Conservation (phyloP, 2,797 vertebrate species). For the Ptychadena robeensis region DNA sequence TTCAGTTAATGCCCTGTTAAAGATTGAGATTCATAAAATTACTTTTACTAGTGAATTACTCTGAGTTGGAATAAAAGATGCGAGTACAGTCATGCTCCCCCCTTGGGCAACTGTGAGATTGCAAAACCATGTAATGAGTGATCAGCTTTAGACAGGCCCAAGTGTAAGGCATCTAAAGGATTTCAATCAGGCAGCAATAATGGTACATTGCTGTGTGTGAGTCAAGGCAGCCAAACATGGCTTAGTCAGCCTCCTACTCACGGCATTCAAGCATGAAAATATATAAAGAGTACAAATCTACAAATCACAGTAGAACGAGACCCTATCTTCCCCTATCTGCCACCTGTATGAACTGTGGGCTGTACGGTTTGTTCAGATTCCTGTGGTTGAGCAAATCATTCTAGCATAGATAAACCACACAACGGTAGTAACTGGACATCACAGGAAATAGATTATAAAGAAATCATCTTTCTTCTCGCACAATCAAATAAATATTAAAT, state of each 20-base stretch:
- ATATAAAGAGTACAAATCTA: not conserved
- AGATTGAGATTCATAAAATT: no score
- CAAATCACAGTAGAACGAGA: not conserved
- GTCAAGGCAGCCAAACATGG: constrained; percentile 23
- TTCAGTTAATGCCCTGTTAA: no score
- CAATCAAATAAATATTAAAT: no score
- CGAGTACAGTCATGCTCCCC: constrained; percentile 62
- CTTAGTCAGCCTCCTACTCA: constrained; percentile 25
- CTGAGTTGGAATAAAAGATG: not conserved
- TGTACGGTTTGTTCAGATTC: not conserved
- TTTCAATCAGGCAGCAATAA: constrained; percentile 32
- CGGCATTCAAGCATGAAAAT: constrained; percentile 23
- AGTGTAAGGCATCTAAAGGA: constrained; percentile 38
- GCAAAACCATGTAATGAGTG: constrained; percentile 51
- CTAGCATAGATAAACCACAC: not conserved
- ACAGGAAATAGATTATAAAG: not conserved
- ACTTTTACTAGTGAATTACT: no score
- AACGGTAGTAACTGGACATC: not conserved
- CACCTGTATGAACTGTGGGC: not conserved
- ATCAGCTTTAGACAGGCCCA: constrained; percentile 22
- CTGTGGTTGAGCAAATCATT: not conserved
- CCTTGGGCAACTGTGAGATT: constrained; percentile 61
- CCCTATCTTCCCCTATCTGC: not conserved
- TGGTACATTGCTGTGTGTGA: constrained; percentile 24
- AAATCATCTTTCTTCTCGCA: no score